These are phyloP conservation scores for Nylanderia fulva DNA, from an alignment of 1,140 invertebrate genomes.

Conservation along the genomic window DNA sequence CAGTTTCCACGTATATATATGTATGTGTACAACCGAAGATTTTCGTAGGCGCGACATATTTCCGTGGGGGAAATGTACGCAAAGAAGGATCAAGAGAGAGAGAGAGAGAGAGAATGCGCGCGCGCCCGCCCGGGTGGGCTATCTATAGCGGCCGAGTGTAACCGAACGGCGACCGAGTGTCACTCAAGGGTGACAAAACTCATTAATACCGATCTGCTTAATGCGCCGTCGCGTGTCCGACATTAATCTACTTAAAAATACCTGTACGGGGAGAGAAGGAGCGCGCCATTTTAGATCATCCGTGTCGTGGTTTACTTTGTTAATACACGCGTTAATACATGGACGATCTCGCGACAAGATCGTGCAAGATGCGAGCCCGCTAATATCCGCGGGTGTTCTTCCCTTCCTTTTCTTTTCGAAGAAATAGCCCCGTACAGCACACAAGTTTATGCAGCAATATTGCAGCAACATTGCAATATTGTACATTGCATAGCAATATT, in stretches of 20 bases:
- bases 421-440: too few species aligned
- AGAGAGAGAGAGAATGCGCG: too few species aligned
- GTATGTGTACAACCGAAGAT: constrained; percentile 41
- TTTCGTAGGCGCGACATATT: constrained; percentile 59
- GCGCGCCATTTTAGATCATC: constrained; percentile 63
- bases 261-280: constrained; percentile 66
- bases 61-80: constrained; percentile 68
- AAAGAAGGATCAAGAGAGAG: too few species aligned
- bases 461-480: too few species aligned
- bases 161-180: constrained; percentile 83
- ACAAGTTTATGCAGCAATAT: too few species aligned
- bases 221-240: constrained; percentile 84
- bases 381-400: not conserved
- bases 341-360: constrained; percentile 15
- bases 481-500: too few species aligned
- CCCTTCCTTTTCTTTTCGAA: not conserved
- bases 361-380: not conserved
- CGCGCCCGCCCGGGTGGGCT: constrained; percentile 83
- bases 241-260: constrained; percentile 86
- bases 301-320: constrained; percentile 51
- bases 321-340: not conserved
- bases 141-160: constrained; percentile 84
- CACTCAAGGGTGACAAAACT: constrained; percentile 85
- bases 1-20: constrained; percentile 29
- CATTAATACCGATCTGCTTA: constrained; percentile 86